Evolutionary conservation across 2,888 invertebrate species (phyloP).

Genomic region (Scaptodrosophila latifasciaeformis): DNA sequence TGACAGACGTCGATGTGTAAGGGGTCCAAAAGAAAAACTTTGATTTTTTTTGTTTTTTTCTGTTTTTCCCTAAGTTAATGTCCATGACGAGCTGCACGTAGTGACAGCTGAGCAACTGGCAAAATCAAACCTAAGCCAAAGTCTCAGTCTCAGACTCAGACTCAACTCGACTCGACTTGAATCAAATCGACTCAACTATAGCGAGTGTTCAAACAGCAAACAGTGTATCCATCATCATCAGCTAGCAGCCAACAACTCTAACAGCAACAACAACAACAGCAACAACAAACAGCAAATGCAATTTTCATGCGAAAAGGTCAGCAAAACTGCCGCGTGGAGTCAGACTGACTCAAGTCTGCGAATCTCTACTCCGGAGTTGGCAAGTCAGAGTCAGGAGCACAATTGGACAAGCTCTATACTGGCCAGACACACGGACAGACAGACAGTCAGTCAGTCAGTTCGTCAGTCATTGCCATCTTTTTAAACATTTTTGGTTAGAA

Average conservation of each 20-base stretch:
- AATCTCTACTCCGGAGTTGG: slow-evolving; percentile 8
- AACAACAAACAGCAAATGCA: slow-evolving; percentile 16
- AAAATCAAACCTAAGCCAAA: slow-evolving; percentile 5
- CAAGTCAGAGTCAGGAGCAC: slow-evolving; percentile 3
- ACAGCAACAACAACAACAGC: neutral
- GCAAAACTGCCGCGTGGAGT: slow-evolving; percentile 22
- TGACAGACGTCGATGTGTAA: slow-evolving; percentile 13
- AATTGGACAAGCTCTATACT: neutral
- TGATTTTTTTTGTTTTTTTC: too few species aligned
- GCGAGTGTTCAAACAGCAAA: neutral
- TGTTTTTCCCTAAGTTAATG: slow-evolving; percentile 69
- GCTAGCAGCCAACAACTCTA: too few species aligned
- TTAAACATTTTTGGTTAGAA: slow-evolving; percentile 41
- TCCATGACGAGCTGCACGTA: slow-evolving; percentile 66
- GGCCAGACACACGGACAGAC: too few species aligned
- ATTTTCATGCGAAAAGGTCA: slow-evolving; percentile 68
- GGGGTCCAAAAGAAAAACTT: too few species aligned
- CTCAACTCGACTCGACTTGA: too few species aligned
- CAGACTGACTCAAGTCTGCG: slow-evolving; percentile 7
- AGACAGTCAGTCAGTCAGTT: neutral
- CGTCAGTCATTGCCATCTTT: slow-evolving; percentile 1
- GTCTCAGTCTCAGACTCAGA: neutral
- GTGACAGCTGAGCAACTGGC: slow-evolving; percentile 62
- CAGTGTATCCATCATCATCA: slow-evolving; percentile 65
- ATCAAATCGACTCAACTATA: neutral